Conservation (phyloP, 2,888 invertebrate genomes). For the Drosophila buzzatii region DNA sequence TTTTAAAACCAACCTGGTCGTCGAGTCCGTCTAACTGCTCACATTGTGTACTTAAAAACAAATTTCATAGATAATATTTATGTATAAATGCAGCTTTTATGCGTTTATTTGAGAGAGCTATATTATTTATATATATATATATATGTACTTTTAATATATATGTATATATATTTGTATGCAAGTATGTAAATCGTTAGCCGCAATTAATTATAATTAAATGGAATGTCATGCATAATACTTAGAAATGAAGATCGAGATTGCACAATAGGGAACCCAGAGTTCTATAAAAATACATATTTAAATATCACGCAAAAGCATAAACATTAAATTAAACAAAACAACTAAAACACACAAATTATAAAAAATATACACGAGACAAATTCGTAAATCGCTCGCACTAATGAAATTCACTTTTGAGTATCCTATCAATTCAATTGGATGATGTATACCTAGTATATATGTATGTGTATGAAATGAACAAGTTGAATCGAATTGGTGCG, state of each 20-base stretch:
- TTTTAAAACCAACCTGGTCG: constrained; percentile 92
- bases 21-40: constrained; percentile 89
- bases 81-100: constrained; percentile 74
- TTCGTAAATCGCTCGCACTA: constrained; percentile 25
- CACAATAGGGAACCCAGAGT: constrained; percentile 35
- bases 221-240: constrained; percentile 71
- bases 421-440: constrained; percentile 38
- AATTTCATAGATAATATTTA: constrained; percentile 20
- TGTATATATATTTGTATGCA: constrained; percentile 67
- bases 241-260: constrained; percentile 61
- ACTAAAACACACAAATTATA: constrained; percentile 19
- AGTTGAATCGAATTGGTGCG: constrained; percentile 48
- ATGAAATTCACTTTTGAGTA: constrained; percentile 38
- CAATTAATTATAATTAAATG: constrained; percentile 34
- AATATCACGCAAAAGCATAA: constrained; percentile 68
- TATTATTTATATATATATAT: constrained; percentile 53
- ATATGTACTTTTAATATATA: constrained; percentile 61
- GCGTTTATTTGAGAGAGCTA: constrained; percentile 75
- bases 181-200: constrained; percentile 42
- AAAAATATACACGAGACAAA: constrained; percentile 22
- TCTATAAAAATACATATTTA: constrained; percentile 46
- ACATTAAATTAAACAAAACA: constrained; percentile 24
- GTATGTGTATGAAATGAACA: constrained; percentile 52
- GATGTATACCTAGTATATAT: constrained; percentile 34
- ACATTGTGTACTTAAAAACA: background rate